Base-by-base conservation (phyloP, 2,888 invertebrate genomes). In the Harpagoxenus sublaevis region DNA sequence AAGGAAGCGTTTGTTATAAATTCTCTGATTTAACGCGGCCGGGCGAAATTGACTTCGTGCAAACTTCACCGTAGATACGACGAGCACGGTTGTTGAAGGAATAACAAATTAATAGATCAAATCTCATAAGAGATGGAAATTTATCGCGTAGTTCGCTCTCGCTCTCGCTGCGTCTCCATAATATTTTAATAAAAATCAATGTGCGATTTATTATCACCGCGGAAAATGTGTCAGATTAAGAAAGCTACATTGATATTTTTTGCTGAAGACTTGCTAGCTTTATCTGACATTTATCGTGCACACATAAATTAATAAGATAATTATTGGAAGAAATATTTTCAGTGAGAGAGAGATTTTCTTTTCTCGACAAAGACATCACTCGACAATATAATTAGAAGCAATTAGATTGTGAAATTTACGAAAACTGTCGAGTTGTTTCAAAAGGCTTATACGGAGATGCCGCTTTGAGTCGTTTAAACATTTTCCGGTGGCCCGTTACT, bases 1-100 rank as follows among this genome's bases (percentile, higher is more conserved):
- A 57, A 39, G 42, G 5, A 57, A 39, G 42, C 28, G 23, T 71
- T 71, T 10, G 28, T 71, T 70, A 70, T 70, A 70, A 35, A 53
- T 53, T 73, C 28, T 55, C n/a, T 23, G 35, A 39, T 57, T 73
- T 73, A 73, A 73, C 18, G 23, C 6, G 12, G 28, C 10, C 18
- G 28, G 23, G 1, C 9, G 23, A 70, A 70, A 70, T 70, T 35
- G 35, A 51, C n/a, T 51, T 31, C 12, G 28, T 28, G 51, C 31
- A 1, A 35, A 6, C 48, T 31, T 15, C 10, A 28, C 15, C 12
- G 28, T 9, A 51, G 10, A 28, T 45, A 66, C 15, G 12, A 31
- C 18, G 35, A 65, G 23, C 39, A 42, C 63, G 5, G 2, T 66
- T 15, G 15, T 66, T 45, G 28, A 42, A 15, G 45, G 6, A 65